These are phyloP conservation scores for Cenopis cana DNA, from an alignment of 2,888 invertebrate species.

Conservation along the genomic window DNA sequence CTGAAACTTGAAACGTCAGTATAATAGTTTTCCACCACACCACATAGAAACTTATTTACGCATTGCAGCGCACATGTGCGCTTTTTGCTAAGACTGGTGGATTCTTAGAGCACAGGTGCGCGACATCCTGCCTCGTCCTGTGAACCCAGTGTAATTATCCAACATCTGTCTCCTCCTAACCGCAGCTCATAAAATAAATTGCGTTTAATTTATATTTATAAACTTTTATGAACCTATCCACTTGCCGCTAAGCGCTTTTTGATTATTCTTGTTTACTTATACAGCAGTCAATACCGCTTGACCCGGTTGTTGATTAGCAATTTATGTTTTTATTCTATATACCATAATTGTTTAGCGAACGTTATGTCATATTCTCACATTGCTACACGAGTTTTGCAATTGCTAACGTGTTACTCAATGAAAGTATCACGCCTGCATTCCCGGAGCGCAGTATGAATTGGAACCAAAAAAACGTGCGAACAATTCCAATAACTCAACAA, in stretches of 20 bases:
- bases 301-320: conserved; percentile 27
- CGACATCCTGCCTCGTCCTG: conserved; percentile 73
- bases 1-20: background rate
- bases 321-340: conserved; percentile 34
- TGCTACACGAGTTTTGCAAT: conserved; percentile 35
- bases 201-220: conserved; percentile 31
- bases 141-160: conserved; percentile 68
- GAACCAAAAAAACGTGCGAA: conserved; percentile 36
- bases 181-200: conserved; percentile 39
- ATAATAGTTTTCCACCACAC: conserved; percentile 4
- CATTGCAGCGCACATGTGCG: conserved; percentile 46
- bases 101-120: conserved; percentile 75
- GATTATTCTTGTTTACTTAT: conserved; percentile 5
- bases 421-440: conserved; percentile 33
- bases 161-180: conserved; percentile 70
- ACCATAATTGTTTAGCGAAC: conserved; percentile 37
- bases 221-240: conserved; percentile 23
- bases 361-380: conserved; percentile 41
- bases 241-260: conserved; percentile 11
- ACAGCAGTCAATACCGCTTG: conserved; percentile 2
- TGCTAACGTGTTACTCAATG: conserved; percentile 34
- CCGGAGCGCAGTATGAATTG: conserved; percentile 24
- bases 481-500: conserved; percentile 15
- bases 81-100: conserved; percentile 69
- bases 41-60: conserved; percentile 48